These are phyloP conservation scores for Stegodyphus mimosarum DNA, from an alignment of 1,140 invertebrate species.

Conservation along the genomic window DNA sequence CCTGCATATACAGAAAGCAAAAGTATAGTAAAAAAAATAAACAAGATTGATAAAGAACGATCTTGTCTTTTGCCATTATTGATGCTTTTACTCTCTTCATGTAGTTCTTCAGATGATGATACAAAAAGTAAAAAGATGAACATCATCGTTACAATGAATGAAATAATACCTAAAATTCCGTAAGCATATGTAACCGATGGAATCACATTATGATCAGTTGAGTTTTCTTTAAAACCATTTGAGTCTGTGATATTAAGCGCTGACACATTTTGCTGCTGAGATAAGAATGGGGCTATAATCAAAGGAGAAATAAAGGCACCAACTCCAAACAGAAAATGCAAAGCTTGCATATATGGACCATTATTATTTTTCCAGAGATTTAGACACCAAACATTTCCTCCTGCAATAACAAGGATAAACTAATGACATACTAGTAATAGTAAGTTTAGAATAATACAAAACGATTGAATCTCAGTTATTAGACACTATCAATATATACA, in stretches of 20 bases:
- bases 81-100: background rate
- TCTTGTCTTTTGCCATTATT: background rate
- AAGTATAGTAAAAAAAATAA: slow-evolving; percentile 58
- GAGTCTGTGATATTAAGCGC: background rate
- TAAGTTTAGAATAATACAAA: background rate
- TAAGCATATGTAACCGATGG: slow-evolving; percentile 32
- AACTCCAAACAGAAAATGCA: slow-evolving; percentile 73
- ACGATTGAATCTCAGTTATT: too few species aligned
- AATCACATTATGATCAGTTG: background rate
- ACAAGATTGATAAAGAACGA: background rate
- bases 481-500: too few species aligned
- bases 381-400: slow-evolving; percentile 72
- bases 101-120: background rate
- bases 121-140: slow-evolving; percentile 30
- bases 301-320: slow-evolving; percentile 72
- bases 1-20: slow-evolving; percentile 70
- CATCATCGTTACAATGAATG: slow-evolving; percentile 17
- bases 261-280: background rate
- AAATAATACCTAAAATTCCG: slow-evolving; percentile 29
- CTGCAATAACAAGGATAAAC: slow-evolving; percentile 63
- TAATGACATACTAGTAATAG: background rate
- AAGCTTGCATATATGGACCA: slow-evolving; percentile 71
- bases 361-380: slow-evolving; percentile 71
- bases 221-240: background rate
- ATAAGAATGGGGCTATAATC: slow-evolving; percentile 70